These are phyloP conservation scores for Gymnodraco acuticeps DNA, from an alignment of 2,797 vertebrate species.

Conservation along the genomic window DNA sequence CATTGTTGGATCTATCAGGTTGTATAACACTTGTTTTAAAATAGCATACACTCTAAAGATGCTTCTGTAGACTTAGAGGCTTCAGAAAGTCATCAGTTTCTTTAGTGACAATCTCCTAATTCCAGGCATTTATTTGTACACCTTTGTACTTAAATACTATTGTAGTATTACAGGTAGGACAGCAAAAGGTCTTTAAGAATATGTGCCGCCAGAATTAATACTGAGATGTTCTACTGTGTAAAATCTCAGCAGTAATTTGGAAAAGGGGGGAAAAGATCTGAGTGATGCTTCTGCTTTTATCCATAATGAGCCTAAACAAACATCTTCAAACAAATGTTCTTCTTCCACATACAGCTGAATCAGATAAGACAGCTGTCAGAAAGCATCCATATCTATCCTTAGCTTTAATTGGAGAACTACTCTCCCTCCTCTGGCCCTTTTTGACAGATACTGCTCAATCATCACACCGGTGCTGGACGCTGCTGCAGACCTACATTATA, in stretches of 20 bases:
- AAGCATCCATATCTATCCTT: conserved; percentile 78
- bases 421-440: conserved; percentile 67
- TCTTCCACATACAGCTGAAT: conserved; percentile 67
- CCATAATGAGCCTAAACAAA: conserved; percentile 73
- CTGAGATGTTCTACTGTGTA: conserved; percentile 24
- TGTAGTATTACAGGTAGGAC: conserved; percentile 25
- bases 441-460: conserved; percentile 79
- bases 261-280: conserved; percentile 38
- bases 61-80: conserved; percentile 2
- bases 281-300: conserved; percentile 57
- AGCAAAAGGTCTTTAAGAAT: conserved; percentile 17
- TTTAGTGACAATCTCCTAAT: conserved; percentile 20
- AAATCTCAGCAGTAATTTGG: conserved; percentile 27
- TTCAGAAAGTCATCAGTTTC: conserved; percentile 16
- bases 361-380: conserved; percentile 82
- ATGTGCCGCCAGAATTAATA: conserved; percentile 31
- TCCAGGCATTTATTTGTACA: conserved; percentile 33
- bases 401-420: conserved; percentile 81
- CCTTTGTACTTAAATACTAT: conserved; percentile 14
- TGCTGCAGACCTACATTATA: conserved; percentile 43
- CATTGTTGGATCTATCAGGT: background rate
- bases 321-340: conserved; percentile 77
- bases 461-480: conserved; percentile 48
- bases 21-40: background rate
- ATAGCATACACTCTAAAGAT: background rate